Conservation (phyloP, 2,888 invertebrate genomes). For the Dasypogon diadema region DNA sequence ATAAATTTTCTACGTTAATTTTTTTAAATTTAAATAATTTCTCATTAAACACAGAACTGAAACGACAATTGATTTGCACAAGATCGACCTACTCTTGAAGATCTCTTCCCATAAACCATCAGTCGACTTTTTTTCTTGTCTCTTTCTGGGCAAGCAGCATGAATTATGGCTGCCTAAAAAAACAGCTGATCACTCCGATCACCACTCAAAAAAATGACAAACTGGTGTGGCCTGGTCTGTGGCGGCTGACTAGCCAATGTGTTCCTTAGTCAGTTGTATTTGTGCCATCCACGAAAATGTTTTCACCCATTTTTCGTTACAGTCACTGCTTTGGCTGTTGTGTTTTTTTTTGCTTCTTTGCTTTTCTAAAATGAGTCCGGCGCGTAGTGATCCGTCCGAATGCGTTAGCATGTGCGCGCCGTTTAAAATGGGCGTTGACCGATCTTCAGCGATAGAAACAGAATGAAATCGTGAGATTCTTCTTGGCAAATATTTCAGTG, state of each 20-base stretch:
- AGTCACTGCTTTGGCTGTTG: neutral
- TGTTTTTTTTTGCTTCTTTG: neutral
- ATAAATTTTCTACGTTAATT: neutral
- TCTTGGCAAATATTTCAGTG: slow-evolving; percentile 1
- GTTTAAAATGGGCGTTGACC: slow-evolving; percentile 33
- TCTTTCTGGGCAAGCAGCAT: neutral
- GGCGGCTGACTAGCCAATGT: neutral
- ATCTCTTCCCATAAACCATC: neutral
- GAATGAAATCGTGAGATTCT: neutral
- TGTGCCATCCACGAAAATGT: slow-evolving; percentile 22
- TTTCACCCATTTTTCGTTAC: slow-evolving; percentile 34
- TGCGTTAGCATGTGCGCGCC: slow-evolving; percentile 7
- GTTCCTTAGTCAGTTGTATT: neutral
- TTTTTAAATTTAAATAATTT: neutral
- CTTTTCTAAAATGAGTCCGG: neutral
- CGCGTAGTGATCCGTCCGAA: neutral
- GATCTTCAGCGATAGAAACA: slow-evolving; percentile 12
- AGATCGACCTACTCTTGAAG: slow-evolving; percentile 2
- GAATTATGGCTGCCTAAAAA: slow-evolving; percentile 20
- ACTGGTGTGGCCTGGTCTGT: slow-evolving; percentile 39
- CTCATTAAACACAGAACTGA: neutral
- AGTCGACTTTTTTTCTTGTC: neutral
- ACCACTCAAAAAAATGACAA: neutral
- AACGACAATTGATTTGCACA: neutral
- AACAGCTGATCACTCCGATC: slow-evolving; percentile 42